phyloP scores from a whole-genome alignment of 2,113 vertebrate species.

The Heterocephalus glaber region DNA sequence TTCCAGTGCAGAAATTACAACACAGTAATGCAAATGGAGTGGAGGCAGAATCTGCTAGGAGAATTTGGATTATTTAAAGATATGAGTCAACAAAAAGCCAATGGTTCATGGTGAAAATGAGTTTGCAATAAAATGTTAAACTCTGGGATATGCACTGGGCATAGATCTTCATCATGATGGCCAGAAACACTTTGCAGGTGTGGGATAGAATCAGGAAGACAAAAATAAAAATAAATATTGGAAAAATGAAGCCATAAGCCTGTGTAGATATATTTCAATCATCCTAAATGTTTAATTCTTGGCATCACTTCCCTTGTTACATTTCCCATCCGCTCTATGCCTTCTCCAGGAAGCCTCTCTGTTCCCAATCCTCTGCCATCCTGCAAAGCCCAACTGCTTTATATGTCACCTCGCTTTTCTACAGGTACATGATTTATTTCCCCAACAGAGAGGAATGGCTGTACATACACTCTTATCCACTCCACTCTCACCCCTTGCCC shows the following conservation, averaged over 20 bases:
- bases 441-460: neutral
- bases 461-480: neutral
- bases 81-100: neutral
- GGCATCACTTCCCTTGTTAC: neutral
- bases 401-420: neutral
- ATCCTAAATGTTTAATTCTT: neutral
- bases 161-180: neutral
- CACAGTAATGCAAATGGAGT: neutral
- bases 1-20: neutral
- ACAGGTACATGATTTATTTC: neutral
- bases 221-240: neutral
- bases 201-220: neutral
- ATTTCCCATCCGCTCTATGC: neutral
- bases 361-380: neutral
- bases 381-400: neutral
- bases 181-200: neutral
- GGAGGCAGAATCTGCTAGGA: neutral
- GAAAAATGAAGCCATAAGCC: neutral
- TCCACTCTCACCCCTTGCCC: neutral
- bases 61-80: neutral
- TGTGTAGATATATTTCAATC: neutral
- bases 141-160: neutral
- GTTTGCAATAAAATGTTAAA: neutral
- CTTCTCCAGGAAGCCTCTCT: neutral
- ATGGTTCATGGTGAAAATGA: neutral